These are phyloP conservation scores for Crambe crambe DNA, from an alignment of 37 sponge, comb jelly and placozoan species.

Conservation along the genomic window DNA sequence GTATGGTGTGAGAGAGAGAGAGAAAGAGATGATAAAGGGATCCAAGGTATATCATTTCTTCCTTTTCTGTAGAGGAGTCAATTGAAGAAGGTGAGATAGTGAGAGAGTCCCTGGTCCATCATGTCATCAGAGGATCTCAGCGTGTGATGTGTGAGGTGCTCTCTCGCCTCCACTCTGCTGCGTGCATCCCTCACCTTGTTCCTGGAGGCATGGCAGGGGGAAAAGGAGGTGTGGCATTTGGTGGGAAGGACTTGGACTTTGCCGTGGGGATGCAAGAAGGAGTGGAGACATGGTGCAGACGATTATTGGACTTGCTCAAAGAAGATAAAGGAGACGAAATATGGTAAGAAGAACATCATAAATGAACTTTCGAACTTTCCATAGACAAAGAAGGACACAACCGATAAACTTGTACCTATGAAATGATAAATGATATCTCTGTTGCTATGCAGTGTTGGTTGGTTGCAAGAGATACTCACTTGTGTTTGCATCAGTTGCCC, in stretches of 20 bases:
- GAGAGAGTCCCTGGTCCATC: not conserved
- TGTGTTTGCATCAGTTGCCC: conserved; percentile 32
- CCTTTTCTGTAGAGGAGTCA: conserved; percentile 23
- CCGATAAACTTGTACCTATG: too few relatives aligned
- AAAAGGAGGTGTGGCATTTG: not conserved
- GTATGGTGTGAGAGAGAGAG: too few relatives aligned
- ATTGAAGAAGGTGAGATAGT: conserved; percentile 49
- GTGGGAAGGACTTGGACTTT: conserved; percentile 2
- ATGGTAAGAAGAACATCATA: conserved; percentile 22
- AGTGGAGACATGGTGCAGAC: conserved; percentile 6
- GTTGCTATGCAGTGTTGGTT: conserved; percentile 8
- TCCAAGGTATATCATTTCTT: not conserved
- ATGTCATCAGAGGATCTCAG: not conserved
- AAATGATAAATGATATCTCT: too few relatives aligned
- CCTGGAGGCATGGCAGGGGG: conserved; percentile 1
- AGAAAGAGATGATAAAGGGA: not conserved
- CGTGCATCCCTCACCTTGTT: conserved; percentile 18
- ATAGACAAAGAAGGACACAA: too few relatives aligned
- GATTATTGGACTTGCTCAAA: not conserved
- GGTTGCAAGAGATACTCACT: conserved; percentile 29
- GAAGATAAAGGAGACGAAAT: conserved; percentile 1
- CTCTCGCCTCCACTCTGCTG: conserved; percentile 21
- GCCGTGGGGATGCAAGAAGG: conserved; percentile 27
- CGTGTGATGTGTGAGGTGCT: conserved; percentile 16
- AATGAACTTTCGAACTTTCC: too few relatives aligned